Base-by-base conservation (phyloP, 2,888 invertebrate genomes). In the Pristionchus mayeri region DNA sequence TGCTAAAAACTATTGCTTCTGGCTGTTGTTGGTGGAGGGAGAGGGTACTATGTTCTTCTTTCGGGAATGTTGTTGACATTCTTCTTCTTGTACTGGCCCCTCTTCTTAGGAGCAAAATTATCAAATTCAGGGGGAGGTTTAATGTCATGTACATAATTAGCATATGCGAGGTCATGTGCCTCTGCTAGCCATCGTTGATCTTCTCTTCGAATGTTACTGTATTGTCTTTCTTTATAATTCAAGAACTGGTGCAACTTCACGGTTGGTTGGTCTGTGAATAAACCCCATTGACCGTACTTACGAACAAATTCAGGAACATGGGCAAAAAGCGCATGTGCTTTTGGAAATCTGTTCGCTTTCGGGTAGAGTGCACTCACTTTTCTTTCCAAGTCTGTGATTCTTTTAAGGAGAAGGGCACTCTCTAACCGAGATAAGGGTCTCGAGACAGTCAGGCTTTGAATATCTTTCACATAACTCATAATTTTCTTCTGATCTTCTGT, bases 201-300 rank as follows among this genome's bases (percentile, higher is more conserved):
- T 30, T 71, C 40, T 21, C 30, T 40, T 30, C 71, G 16, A 3
- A 71, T 71, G 21, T 30, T 27, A 40, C 30, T 40, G 24, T 71
- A 71, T 21, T 71, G 71, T 13, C 37, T 9, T 6, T 71, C 71
- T 30, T 71, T 71, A 1, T 13, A 4, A 27, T 71, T 30, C 16
- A 71, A 27, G 40, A 71, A 71, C 21, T n/a, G 40, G 40, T 71
- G 71, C 34, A 71, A 9, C 21, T 71, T 71, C 71, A 40, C 71
- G 9, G n/a, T n/a, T n/a, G n/a, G n/a, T n/a, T n/a, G n/a, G n/a
- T n/a, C n/a, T n/a, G n/a, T n/a, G n/a, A n/a, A 71, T 4, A 71
- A 37, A n/a, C 27, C 71, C 40, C n/a, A 27, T 34, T n/a, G n/a
- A 2, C 40, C 30, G 71, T 71, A 30, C 13, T 13, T 24, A 9